Evolutionary conservation across 2,888 invertebrate species (phyloP), one percentile per base, ranked within the genome.

Genomic region (Helicoverpa assulta): DNA sequence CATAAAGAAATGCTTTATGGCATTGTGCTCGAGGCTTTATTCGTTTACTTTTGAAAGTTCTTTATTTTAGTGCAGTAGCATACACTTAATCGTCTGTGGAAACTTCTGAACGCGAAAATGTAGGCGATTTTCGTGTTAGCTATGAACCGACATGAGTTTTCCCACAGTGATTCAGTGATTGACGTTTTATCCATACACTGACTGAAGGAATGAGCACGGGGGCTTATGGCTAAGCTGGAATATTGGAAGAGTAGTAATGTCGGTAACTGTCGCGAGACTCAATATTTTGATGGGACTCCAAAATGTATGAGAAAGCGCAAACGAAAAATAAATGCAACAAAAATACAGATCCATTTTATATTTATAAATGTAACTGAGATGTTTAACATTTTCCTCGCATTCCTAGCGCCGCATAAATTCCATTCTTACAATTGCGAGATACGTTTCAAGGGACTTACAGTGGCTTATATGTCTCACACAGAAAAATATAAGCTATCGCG

Each of bases 401-500:
- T 56, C 59, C 47, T 29, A 67, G 12, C 52, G 19, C 12, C 61
- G 51, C 54, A 67, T 58, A 78, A 55, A 73, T 78, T 61, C 78
- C 51, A 67, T 67, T 62, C 76, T 61, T 64, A 80, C 68, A 59
- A 69, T 68, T 60, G 26, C 56, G 53, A 37, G 59, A 74, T 68
- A 68, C 55, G 59, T 62, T 75, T 63, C 62, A 68, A 63, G 66
- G 40, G 59, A 57, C 66, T 74, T 73, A 73, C 50, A 51, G 47
- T 57, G 56, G 68, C 52, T 74, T 75, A 68, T 75, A 68, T 68
- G 33, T 57, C 55, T 29, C 62, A 14, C 18, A 53, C 53, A 53
- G 68, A 57, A 63, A 51, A 63, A 68, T 74, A 60, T 54, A 51
- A 58, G 18, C 50, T 68, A 43, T 67, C 18, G 67, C 16, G n/a